A percentile compares a stretch with the other conserved stretches of the same genome.
Evolutionary conservation across 2,113 vertebrate genomes (phyloP).

Genomic region (Etheostoma cragini): DNA sequence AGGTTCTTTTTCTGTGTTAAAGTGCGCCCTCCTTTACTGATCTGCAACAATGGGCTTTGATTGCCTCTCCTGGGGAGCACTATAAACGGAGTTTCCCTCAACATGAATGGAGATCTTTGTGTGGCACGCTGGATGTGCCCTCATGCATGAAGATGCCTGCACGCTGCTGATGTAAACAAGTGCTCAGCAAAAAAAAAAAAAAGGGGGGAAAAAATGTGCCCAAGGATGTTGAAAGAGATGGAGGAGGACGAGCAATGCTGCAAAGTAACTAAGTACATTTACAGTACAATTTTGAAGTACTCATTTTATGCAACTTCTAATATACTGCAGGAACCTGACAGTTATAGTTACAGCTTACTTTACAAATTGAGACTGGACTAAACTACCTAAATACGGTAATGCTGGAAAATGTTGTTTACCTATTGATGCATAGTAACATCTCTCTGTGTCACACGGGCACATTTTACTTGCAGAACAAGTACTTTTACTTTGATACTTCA

Average conservation of each 20-base stretch:
- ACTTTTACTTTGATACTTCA: not conserved
- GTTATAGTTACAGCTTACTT: not conserved
- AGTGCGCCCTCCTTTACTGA: constrained; percentile 48
- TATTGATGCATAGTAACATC: not conserved
- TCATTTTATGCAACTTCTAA: not conserved
- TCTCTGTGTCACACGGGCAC: not conserved
- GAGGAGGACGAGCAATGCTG: not conserved
- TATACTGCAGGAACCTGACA: not conserved
- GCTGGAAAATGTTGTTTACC: not conserved
- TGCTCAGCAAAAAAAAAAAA: constrained; percentile 46
- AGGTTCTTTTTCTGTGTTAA: constrained; percentile 29
- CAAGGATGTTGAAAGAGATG: constrained; percentile 33
- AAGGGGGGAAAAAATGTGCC: constrained; percentile 4
- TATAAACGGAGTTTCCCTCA: constrained; percentile 64
- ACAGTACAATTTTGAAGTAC: not conserved
- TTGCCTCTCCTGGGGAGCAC: constrained; percentile 51
- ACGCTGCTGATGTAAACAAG: constrained; percentile 63
- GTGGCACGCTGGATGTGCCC: constrained; percentile 46
- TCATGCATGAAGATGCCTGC: constrained; percentile 70
- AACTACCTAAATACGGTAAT: not conserved
- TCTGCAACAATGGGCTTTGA: constrained; percentile 57
- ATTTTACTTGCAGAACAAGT: not conserved
- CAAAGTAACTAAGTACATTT: not conserved
- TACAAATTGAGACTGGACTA: not conserved
- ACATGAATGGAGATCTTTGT: constrained; percentile 61